Conservation (phyloP, 92 coral and sea anemone genomes). For the Phenganax subtilis region DNA sequence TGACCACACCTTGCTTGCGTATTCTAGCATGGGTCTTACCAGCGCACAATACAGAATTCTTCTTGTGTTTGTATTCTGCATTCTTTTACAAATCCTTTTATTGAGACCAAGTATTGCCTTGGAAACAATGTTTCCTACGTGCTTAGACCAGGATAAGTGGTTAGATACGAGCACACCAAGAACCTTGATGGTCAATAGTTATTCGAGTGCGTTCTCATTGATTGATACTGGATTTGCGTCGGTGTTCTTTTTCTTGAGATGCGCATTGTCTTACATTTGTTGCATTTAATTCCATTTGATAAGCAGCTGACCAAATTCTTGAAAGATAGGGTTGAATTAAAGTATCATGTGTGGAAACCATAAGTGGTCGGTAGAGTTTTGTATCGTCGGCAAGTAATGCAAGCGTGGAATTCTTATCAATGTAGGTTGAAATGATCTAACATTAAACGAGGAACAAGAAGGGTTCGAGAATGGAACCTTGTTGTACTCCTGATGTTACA, state of each 20-base stretch:
- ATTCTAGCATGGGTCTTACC: conserved; percentile 21
- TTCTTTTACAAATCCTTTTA: conserved; percentile 14
- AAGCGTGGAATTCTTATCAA: too few relatives aligned
- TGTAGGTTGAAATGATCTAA: too few relatives aligned
- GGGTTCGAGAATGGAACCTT: too few relatives aligned
- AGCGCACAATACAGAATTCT: conserved; percentile 16
- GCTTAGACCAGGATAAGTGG: background rate
- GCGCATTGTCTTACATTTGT: too few relatives aligned
- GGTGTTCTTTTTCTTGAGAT: background rate
- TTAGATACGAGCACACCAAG: conserved; percentile 2
- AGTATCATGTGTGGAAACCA: too few relatives aligned
- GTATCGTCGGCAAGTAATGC: too few relatives aligned
- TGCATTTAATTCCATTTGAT: too few relatives aligned
- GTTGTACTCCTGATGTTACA: too few relatives aligned
- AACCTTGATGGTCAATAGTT: background rate
- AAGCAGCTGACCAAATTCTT: background rate
- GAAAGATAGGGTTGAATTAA: too few relatives aligned
- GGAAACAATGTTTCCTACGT: background rate
- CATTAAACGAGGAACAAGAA: too few relatives aligned
- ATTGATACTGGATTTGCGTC: background rate
- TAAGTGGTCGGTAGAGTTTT: too few relatives aligned
- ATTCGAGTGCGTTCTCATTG: conserved; percentile 1
- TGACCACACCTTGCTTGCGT: conserved; percentile 9
- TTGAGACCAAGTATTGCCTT: conserved; percentile 33
- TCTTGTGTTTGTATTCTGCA: background rate